Base-by-base conservation (phyloP, 1,140 invertebrate genomes). In the Teleopsis dalmanni region DNA sequence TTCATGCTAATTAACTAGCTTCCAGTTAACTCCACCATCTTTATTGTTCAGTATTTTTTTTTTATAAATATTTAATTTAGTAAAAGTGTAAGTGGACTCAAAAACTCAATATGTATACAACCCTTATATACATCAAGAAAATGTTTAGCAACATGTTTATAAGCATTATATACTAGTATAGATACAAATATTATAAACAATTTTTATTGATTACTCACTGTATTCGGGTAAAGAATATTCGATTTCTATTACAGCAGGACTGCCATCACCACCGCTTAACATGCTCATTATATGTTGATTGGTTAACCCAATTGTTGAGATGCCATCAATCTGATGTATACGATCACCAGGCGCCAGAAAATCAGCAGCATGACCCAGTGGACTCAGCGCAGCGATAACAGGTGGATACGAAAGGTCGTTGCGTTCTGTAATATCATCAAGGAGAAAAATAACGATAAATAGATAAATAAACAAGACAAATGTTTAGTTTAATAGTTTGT, bases 161-260 rank as follows among this genome's bases (percentile, higher is more conserved):
- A n/a, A n/a, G n/a, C n/a, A n/a, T n/a, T n/a, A n/a, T n/a, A n/a
- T n/a, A n/a, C n/a, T n/a, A n/a, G n/a, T n/a, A n/a, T n/a, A n/a
- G n/a, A n/a, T n/a, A n/a, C n/a, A n/a, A n/a, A n/a, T n/a, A n/a
- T n/a, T n/a, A n/a, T n/a, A n/a, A n/a, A n/a, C n/a, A n/a, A n/a
- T 41, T 6, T n/a, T n/a, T 3, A 18, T 23, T 34, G 11, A 10
- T 34, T 45, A 60, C 77, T 79, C 74, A 87, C 85, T 78, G 67
- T 81, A 81, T 59, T 81, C 79, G 19, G 87, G 88, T 57, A 90
- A 75, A 51, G 85, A 84, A 64, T 90, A 91, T 61, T 90, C 86
- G 44, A 91, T 79, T 73, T 90, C 87, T 26, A 91, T 74, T 2
- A 82, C 75, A 9, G 89, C 82, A 35, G 79, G 78, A 11, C 26